These are phyloP conservation scores for Drosophila athabasca DNA, from an alignment of 1,140 invertebrate species.

Conservation along the genomic window DNA sequence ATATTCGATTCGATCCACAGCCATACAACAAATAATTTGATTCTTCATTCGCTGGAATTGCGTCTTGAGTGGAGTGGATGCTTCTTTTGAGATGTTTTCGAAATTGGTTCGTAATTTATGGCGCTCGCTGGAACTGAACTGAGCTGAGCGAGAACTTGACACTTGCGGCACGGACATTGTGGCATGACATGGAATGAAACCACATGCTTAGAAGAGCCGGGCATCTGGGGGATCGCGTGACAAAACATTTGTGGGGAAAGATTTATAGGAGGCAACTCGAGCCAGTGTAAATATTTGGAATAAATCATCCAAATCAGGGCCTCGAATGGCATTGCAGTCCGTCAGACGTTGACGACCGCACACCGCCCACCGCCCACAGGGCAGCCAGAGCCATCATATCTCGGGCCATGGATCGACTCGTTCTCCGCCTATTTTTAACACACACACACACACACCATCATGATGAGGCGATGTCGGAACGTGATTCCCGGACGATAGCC, in stretches of 20 bases:
- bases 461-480: conserved; percentile 47
- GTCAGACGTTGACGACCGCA: conserved; percentile 39
- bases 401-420: conserved; percentile 2
- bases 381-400: conserved; percentile 12
- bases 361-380: conserved; percentile 41
- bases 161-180: conserved; percentile 34
- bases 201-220: conserved; percentile 54
- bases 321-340: conserved; percentile 41
- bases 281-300: conserved; percentile 56
- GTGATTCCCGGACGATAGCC: conserved; percentile 71
- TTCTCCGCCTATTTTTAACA: conserved; percentile 65
- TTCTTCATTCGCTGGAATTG: conserved; percentile 58
- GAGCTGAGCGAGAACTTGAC: conserved; percentile 42
- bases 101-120: conserved; percentile 73
- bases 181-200: conserved; percentile 53
- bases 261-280: conserved; percentile 12
- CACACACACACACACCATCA: conserved; percentile 21
- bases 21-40: conserved; percentile 55
- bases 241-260: conserved; percentile 41
- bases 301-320: conserved; percentile 42
- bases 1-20: conserved; percentile 18
- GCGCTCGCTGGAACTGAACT: conserved; percentile 52
- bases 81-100: conserved; percentile 30
- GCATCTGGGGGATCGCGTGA: conserved; percentile 37
- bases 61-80: conserved; percentile 1